These are phyloP conservation scores for Andrena minutula DNA, from an alignment of 2,888 invertebrate species.

Conservation along the genomic window DNA sequence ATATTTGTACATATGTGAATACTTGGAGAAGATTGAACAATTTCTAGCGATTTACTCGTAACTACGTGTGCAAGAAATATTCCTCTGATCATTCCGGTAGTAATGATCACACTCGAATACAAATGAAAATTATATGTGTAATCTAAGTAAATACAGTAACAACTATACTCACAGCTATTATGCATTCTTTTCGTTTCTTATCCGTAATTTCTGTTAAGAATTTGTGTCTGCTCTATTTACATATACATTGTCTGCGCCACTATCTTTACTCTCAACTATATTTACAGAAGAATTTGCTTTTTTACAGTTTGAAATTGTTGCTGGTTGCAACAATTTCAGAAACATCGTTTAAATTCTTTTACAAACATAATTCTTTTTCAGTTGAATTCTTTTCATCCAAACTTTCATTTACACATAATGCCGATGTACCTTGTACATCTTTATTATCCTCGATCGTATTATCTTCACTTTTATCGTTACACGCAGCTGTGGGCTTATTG, in stretches of 20 bases:
- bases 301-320: constrained; percentile 13
- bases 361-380: constrained; percentile 6
- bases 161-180: not conserved
- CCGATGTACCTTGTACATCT: not conserved
- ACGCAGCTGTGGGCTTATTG: constrained; percentile 43
- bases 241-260: not conserved
- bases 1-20: not conserved
- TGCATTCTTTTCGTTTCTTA: not conserved
- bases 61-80: constrained; percentile 21
- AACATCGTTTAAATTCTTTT: constrained; percentile 1
- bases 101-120: not conserved
- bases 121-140: not conserved
- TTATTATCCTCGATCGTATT: not conserved
- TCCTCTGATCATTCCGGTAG: not conserved
- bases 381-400: constrained; percentile 1
- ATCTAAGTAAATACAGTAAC: not conserved
- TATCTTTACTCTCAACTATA: not conserved
- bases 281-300: constrained; percentile 1
- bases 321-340: constrained; percentile 1
- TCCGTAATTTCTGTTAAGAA: constrained; percentile 4
- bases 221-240: constrained; percentile 2
- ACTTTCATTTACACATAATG: constrained; percentile 1
- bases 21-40: not conserved
- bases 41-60: not conserved
- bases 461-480: constrained; percentile 32